Evolutionary conservation across 2,888 invertebrate species (phyloP), one percentile per base, ranked within the genome.

Genomic region (Polyploca ridens): DNA sequence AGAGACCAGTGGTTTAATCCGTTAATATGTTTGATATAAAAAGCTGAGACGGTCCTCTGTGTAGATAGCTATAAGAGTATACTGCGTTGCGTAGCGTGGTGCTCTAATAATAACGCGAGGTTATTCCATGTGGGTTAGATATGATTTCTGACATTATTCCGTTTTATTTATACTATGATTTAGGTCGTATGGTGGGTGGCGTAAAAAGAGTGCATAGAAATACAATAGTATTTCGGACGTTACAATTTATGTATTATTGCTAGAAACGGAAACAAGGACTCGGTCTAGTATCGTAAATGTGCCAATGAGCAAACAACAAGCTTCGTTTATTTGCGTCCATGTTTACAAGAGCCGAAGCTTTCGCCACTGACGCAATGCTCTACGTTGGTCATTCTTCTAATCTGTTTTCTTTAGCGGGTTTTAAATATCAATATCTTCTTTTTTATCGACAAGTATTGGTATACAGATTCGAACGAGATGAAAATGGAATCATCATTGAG

Each of bases 291-390:
- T 71, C 70, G 71, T 78, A 82, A 81, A 84, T 80, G 83, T 85
- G 86, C 86, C 84, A 87, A 86, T 83, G 84, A 78, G 73, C 79
- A 80, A 84, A 84, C 81, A 84, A 81, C 81, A 84, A 81, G 80
- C 77, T 78, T 81, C 76, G 85, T 88, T 88, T 93, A 93, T 93
- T 93, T 90, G 85, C 82, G 91, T 88, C 84, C 81, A 76, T 91
- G 91, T 91, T 93, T 92, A 92, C 89, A 88, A 83, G 76, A 87
- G 76, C 74, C 71, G 69, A 69, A 79, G 84, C 84, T 88, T 87
- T 87, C 81, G 86, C 70, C 74, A 78, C 81, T 92, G 91, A 91
- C 91, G 92, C 86, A 91, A 90, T 76, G 73, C 63, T 78, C 79
- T 81, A 79, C 83, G 81, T 84, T 81, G 71, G 79, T 81, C 74